Conservation (phyloP, 2,888 invertebrate species). For the Scaptomyza polygonia region DNA sequence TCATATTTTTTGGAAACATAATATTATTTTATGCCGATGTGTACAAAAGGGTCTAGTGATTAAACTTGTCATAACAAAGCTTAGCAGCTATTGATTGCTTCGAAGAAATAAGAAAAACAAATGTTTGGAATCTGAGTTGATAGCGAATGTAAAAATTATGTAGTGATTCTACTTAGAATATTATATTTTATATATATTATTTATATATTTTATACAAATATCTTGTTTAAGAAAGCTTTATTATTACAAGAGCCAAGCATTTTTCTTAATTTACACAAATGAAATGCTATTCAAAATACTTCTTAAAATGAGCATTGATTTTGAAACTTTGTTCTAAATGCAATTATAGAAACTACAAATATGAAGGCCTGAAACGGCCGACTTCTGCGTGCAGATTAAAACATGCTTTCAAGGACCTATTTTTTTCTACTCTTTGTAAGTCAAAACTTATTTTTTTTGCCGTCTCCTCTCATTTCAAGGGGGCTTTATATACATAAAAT, state of each 20-base stretch:
- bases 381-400: slow-evolving; percentile 21
- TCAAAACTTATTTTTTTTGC: slow-evolving; percentile 2
- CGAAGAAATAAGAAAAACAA: not conserved
- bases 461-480: slow-evolving; percentile 17
- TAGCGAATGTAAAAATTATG: too few relatives aligned
- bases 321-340: too few relatives aligned
- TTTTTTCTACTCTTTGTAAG: not conserved
- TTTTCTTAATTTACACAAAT: too few relatives aligned
- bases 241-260: too few relatives aligned
- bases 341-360: too few relatives aligned
- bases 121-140: not conserved
- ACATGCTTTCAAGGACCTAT: slow-evolving; percentile 9
- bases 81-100: not conserved
- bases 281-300: too few relatives aligned
- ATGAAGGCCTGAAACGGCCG: too few relatives aligned
- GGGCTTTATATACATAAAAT: slow-evolving; percentile 40
- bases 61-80: not conserved
- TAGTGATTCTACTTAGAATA: too few relatives aligned
- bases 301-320: too few relatives aligned
- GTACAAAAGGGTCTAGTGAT: not conserved
- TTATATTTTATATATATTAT: too few relatives aligned
- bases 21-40: slow-evolving; percentile 1
- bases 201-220: too few relatives aligned
- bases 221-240: too few relatives aligned
- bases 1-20: slow-evolving; percentile 9